These are phyloP conservation scores for Periparus ater DNA, from an alignment of 2,797 vertebrate genomes.

Conservation along the genomic window DNA sequence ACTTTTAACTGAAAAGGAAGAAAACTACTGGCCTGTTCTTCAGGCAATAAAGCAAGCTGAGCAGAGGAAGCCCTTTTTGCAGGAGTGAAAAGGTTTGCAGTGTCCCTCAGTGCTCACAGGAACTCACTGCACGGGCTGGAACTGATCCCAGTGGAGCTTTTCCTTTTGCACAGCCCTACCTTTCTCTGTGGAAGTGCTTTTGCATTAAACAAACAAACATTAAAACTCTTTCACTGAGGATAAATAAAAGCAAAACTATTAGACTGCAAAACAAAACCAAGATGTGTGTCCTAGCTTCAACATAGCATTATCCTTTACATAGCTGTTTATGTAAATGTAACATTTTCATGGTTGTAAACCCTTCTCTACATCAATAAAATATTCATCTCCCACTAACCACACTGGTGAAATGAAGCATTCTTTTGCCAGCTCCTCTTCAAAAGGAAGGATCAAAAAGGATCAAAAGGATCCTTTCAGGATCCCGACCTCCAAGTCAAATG, in stretches of 20 bases:
- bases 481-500: neutral
- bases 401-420: neutral
- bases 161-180: neutral
- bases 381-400: neutral
- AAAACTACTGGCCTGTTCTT: neutral
- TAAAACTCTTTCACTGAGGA: neutral
- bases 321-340: neutral
- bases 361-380: neutral
- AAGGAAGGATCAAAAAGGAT: neutral
- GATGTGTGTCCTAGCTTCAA: neutral
- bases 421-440: neutral
- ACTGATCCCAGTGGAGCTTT: neutral
- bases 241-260: neutral
- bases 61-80: neutral
- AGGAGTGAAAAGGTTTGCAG: neutral
- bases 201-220: neutral
- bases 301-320: rapidly evolving
- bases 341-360: neutral
- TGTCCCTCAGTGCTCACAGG: neutral
- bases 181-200: neutral
- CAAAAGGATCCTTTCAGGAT: neutral
- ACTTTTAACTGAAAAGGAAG: neutral
- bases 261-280: neutral
- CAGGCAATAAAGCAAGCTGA: neutral
- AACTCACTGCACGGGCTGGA: neutral